Evolutionary conservation across 2,888 invertebrate genomes (phyloP).

Genomic region (Lamellibrachia satsuma): DNA sequence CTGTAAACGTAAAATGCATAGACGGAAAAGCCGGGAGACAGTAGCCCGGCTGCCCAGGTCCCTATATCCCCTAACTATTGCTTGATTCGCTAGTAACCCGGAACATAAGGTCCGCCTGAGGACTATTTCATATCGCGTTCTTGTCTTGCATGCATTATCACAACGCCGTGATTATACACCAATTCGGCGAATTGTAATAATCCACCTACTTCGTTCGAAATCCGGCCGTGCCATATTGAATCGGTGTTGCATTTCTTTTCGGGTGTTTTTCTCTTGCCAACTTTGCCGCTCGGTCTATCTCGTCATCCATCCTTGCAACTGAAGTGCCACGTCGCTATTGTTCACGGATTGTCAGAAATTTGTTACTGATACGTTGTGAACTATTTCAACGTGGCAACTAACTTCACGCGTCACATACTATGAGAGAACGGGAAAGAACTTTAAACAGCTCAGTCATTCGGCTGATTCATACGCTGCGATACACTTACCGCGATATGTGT

Average conservation of each 20-base stretch:
- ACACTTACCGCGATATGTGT: not conserved
- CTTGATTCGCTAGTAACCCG: not conserved
- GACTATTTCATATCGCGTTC: not conserved
- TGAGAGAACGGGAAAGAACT: not conserved
- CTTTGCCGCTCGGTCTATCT: not conserved
- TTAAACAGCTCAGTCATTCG: not conserved
- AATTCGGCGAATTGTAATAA: not conserved
- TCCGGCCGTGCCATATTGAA: slow-evolving; percentile 69
- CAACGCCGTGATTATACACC: not conserved
- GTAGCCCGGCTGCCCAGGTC: not conserved
- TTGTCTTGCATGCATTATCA: not conserved
- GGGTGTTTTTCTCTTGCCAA: slow-evolving; percentile 45
- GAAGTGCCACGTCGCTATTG: slow-evolving; percentile 8
- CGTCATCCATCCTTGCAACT: not conserved
- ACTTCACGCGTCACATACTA: slow-evolving; percentile 7
- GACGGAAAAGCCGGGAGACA: not conserved
- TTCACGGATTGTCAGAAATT: not conserved
- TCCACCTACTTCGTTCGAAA: slow-evolving; percentile 66
- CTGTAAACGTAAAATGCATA: not conserved
- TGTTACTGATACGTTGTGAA: not conserved
- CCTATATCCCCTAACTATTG: not conserved
- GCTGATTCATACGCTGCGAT: not conserved
- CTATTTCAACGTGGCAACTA: not conserved
- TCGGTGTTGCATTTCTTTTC: slow-evolving; percentile 45
- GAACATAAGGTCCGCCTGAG: not conserved